Base-by-base conservation (phyloP, 2,888 invertebrate genomes). In the Patella ulyssiponensis region DNA sequence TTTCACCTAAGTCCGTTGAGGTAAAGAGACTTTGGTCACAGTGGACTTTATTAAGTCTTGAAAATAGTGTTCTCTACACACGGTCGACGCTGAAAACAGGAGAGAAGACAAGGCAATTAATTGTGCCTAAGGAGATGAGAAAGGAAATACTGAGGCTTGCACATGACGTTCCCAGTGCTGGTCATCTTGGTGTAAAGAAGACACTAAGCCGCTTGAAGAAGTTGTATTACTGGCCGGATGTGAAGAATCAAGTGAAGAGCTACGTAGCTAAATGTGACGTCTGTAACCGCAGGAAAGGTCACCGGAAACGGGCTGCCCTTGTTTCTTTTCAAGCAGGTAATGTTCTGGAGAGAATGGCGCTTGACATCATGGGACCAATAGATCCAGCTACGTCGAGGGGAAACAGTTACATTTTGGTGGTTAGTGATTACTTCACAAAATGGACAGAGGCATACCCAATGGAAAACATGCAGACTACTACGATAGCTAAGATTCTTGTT, bases 341-440 rank as follows among this genome's bases (percentile, higher is more conserved):
- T 7, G 81, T 84, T 9, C 82, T 83, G 75, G 76, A 83, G 17
- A 73, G 79, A 52, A 53, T 82, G 3, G 54, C 75, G 7, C 52
- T 79, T 20, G 78, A 83, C 76, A 56, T 80, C 20, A 51, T 82
- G 1, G 78, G 64, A 20, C n/a, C 81, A 3, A 53, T 69, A 71
- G 75, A 80, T 44, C 75, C 73, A 3, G 58, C 44, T 69, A 56
- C 77, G 15, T 54, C 17, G 11, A 20, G 53, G 4, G 78, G 79
- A 20, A 83, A 83, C 33, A 70, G 72, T 9, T 56, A 56, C n/a
- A 56, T 56, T 56, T n/a, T 56, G 15, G 15, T 56, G 15, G 58
- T 58, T n/a, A 58, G 17, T 17, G 17, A 58, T n/a, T 58, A 58
- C n/a, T 58, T 58, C n/a, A 58, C 58, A 58, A 58, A 58, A n/a